A percentile compares a stretch with the other conserved stretches of the same genome.
Evolutionary conservation across 2,888 invertebrate species (phyloP).

Genomic region (Nomada lathburiana): DNA sequence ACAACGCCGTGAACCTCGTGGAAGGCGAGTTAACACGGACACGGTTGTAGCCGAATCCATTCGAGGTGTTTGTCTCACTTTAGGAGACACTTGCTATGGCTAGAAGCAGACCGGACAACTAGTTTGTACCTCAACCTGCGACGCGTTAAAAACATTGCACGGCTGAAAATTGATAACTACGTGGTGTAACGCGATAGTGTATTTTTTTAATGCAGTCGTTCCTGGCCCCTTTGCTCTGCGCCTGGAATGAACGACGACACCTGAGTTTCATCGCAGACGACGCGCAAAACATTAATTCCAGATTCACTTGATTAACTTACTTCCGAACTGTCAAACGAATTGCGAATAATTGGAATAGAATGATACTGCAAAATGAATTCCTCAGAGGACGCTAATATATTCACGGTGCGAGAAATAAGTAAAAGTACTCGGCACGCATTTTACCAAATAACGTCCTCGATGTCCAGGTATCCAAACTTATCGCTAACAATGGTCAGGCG

Average conservation of each 20-base stretch:
- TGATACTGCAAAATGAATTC: too few species aligned
- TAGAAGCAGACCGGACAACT: background rate
- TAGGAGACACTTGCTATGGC: background rate
- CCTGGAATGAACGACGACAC: background rate
- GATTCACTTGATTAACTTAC: too few species aligned
- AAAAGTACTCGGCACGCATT: too few species aligned
- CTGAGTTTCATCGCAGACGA: too few species aligned
- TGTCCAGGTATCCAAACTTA: background rate
- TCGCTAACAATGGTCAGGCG: background rate
- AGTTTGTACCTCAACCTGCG: background rate
- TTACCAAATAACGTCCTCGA: too few species aligned
- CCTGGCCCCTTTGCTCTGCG: background rate
- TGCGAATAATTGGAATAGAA: too few species aligned
- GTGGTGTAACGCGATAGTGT: background rate
- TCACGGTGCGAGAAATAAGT: too few species aligned
- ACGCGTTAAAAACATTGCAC: conserved; percentile 8
- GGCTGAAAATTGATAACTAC: conserved; percentile 4
- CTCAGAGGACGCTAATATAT: too few species aligned
- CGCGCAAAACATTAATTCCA: too few species aligned
- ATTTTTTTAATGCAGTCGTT: conserved; percentile 5
- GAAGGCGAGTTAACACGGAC: conserved; percentile 28
- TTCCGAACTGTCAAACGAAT: too few species aligned
- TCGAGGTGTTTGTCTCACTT: conserved; percentile 29
- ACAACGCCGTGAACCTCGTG: background rate
- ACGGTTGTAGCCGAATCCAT: background rate